Percentiles rank a stretch among this genome's conserved stretches.
phyloP scores from a whole-genome alignment of 2,797 vertebrate species.

The Muscicapa striata region DNA sequence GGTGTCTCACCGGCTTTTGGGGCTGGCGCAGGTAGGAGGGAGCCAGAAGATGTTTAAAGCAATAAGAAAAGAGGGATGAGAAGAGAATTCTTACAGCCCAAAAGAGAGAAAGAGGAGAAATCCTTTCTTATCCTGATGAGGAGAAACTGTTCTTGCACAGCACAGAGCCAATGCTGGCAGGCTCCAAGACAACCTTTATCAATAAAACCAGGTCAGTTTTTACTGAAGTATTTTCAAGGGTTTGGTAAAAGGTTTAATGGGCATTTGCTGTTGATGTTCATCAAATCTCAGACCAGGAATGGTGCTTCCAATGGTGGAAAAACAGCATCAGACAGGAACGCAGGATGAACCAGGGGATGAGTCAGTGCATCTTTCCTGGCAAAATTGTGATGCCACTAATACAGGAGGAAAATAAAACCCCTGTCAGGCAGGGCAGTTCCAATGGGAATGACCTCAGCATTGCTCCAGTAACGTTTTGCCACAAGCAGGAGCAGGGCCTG shows the following conservation, averaged over 20 bases:
- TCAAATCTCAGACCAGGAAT: not conserved
- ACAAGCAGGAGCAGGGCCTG: accelerated
- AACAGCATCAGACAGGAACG: accelerated
- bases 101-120: not conserved
- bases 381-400: not conserved
- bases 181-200: not conserved
- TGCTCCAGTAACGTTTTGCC: accelerated
- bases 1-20: not conserved
- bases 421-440: not conserved
- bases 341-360: not conserved
- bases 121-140: not conserved
- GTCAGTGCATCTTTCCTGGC: not conserved
- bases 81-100: not conserved
- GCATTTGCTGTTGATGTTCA: not conserved
- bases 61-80: not conserved
- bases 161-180: not conserved
- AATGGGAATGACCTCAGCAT: accelerated
- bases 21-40: not conserved
- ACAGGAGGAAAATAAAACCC: not conserved
- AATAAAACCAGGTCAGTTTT: not conserved
- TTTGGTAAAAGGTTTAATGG: not conserved
- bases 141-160: accelerated
- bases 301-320: not conserved
- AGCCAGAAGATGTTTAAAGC: not conserved
- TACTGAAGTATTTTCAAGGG: not conserved